Evolutionary conservation across 2,888 invertebrate genomes (phyloP).

Genomic region (Noctua comes): DNA sequence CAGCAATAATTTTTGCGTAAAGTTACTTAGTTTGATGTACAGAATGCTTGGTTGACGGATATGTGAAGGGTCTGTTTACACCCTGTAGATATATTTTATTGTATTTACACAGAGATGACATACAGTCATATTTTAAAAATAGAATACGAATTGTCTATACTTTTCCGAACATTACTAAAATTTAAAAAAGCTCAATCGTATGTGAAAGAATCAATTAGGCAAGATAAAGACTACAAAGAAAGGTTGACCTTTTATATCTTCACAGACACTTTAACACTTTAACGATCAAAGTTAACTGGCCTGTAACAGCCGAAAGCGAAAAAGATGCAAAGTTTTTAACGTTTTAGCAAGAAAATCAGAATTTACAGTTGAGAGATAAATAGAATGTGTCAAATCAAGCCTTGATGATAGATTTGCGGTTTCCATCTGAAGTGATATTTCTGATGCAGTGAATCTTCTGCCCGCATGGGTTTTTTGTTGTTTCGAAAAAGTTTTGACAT

Average conservation of each 20-base stretch:
- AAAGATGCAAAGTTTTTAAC: slow-evolving; percentile 36
- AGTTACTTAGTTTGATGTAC: too few species aligned
- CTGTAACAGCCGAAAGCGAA: slow-evolving; percentile 23
- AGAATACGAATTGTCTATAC: background rate
- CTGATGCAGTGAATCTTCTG: background rate
- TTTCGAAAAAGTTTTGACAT: slow-evolving; percentile 38
- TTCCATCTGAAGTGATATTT: background rate
- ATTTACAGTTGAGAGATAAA: background rate
- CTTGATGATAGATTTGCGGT: slow-evolving; percentile 12
- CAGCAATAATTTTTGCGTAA: too few species aligned
- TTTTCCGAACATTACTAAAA: background rate
- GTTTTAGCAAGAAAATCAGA: slow-evolving; percentile 2
- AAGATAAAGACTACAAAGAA: slow-evolving; percentile 30
- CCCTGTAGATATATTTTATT: slow-evolving; percentile 1
- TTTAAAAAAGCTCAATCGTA: background rate
- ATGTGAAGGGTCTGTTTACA: too few species aligned
- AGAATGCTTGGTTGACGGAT: too few species aligned
- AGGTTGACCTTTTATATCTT: slow-evolving; percentile 33
- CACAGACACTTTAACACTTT: slow-evolving; percentile 44
- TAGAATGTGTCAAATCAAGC: slow-evolving; percentile 7
- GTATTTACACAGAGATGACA: too few species aligned
- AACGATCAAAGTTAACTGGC: slow-evolving; percentile 41
- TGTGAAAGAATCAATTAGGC: slow-evolving; percentile 14
- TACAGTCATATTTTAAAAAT: too few species aligned
- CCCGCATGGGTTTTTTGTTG: slow-evolving; percentile 1